Evolutionary conservation across 2,888 invertebrate species (phyloP), one percentile per base, ranked within the genome.

Genomic region (Resseliella maxima): DNA sequence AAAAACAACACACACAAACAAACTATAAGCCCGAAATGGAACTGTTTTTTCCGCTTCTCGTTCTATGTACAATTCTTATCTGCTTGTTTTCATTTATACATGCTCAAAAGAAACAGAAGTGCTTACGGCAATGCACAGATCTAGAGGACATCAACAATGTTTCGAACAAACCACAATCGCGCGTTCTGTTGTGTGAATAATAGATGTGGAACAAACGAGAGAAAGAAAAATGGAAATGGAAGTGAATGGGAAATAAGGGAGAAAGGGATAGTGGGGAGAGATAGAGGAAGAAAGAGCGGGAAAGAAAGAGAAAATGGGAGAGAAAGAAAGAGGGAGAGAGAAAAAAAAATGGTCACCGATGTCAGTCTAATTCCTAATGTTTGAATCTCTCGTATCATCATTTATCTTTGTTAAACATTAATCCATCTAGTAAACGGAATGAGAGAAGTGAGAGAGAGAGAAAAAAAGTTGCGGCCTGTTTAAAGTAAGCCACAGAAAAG

Each of bases 291-390:
- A 41, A 5, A 41, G 27, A 12, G 18, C 8, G 18, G 5, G 64
- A 41, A 12, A 41, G 41, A 41, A 12, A 41, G 41, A 41, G n/a
- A 36, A 6, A 3, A 54, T 54, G 21, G 24, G 18, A 10, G 27
- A 12, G 18, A 64, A 27, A 24, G 64, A 41, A 12, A 41, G 41
- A 41, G 41, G 12, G 41, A 41, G n/a, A 36, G 5, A 3, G 81
- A 24, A 83, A 83, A 72, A 50, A 35, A 15, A 12, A 35, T 83
- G 83, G 83, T 38, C 36, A 83, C 36, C 83, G n/a, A 38, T 83
- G 83, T 83, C 38, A 83, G 36, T 83, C 36, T 83, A 38, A 83
- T 83, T 83, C 83, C 83, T 83, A 83, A 83, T 38, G 83, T 83
- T 83, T 83, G 24, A 72, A 31, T 31, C 72, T 72, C 31, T 35